phyloP scores from a whole-genome alignment of 2,113 vertebrate genomes.

The Conger conger region DNA sequence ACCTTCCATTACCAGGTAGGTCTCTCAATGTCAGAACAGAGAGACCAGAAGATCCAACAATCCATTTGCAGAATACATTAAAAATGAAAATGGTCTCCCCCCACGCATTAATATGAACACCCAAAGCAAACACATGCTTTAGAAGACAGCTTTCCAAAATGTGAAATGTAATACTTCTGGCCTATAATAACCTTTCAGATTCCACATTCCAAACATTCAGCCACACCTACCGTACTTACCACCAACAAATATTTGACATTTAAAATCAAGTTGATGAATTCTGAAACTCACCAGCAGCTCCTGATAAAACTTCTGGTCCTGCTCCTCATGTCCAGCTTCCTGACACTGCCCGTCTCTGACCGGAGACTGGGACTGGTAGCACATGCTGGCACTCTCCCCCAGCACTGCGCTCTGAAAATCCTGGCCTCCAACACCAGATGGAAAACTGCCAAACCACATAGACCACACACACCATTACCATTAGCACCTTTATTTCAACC shows the following conservation, averaged over 20 bases:
- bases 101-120: neutral
- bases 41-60: neutral
- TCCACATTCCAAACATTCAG: neutral
- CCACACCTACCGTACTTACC: neutral
- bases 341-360: constrained; percentile 53
- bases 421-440: constrained; percentile 28
- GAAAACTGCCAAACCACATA: constrained; percentile 18
- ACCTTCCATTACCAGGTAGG: neutral
- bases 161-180: neutral
- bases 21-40: neutral
- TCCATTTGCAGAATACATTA: neutral
- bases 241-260: neutral
- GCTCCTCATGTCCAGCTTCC: constrained; percentile 39
- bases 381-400: constrained; percentile 66
- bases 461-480: neutral
- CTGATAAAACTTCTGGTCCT: constrained; percentile 75
- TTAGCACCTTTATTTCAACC: neutral
- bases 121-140: neutral
- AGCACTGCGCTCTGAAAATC: constrained; percentile 57
- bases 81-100: neutral
- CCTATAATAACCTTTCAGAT: neutral
- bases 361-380: constrained; percentile 53
- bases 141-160: too few relatives aligned
- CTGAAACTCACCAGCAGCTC: constrained; percentile 73
- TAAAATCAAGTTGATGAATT: neutral